Evolutionary conservation across 2,888 invertebrate genomes (phyloP), one percentile per base, ranked within the genome.

Genomic region (Volucella zonaria): DNA sequence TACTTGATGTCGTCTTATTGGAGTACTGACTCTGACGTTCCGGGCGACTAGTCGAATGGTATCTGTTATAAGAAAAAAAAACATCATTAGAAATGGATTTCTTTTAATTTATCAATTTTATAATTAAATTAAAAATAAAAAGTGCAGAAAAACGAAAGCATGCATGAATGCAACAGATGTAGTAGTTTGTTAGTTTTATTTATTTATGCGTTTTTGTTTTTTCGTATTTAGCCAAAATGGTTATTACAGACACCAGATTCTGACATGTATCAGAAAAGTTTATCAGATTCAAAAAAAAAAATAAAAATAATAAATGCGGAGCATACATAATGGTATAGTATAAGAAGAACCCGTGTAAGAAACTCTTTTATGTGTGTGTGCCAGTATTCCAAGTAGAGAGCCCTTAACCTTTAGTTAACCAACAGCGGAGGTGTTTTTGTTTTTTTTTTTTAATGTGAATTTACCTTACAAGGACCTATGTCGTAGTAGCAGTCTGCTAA

Each of bases 21-120:
- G 91, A 91, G 87, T 90, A 91, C 83, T 91, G 92, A 78, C 91
- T 91, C 87, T 91, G 91, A 47, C 91, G 90, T 86, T 91, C 91
- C 61, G 89, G 88, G 87, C 89, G 89, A 87, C 89, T 88, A 61
- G 82, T 80, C 77, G 91, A 90, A 56, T 88, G 87, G 86, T 90
- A 91, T 88, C 91, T 91, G 71, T 49, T 70, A 45, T 56, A 56
- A 74, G 59, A 73, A 47, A 9, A 58, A 40, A 78, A 76, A 59
- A 40, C 40, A 6, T 4, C 6, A 31, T 31, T 6, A 62, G 45
- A 52, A 75, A 23, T 40, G 18, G 2, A 23, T 51, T 42, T 51
- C 8, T 12, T 31, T 31, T 31, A 6, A 45, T 3, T 43, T 61
- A 10, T n/a, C 1, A 40, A 42, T 23, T 23, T 51, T 14, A 31